Conservation (phyloP, 2,888 invertebrate species). For the Baronia brevicornis region DNA sequence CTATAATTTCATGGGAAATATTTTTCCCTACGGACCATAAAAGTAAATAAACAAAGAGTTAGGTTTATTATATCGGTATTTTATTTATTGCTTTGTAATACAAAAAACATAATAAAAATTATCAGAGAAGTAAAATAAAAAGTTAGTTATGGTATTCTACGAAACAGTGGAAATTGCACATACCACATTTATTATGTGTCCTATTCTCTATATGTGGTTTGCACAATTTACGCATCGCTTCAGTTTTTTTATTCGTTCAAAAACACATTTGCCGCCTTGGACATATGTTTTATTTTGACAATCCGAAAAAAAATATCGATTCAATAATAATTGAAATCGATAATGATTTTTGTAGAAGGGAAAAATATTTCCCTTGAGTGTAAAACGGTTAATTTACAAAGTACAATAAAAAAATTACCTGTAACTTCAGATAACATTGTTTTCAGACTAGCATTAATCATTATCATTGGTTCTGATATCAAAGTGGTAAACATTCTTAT, state of each 20-base stretch:
- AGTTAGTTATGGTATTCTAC: too few species aligned
- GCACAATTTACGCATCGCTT: too few species aligned
- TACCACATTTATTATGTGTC: too few species aligned
- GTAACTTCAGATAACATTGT: slow-evolving; percentile 46
- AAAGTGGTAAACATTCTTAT: slow-evolving; percentile 55
- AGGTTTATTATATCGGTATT: not conserved
- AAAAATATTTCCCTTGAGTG: not conserved
- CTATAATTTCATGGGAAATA: not conserved
- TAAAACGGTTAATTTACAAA: not conserved
- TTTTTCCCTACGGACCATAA: slow-evolving; percentile 1
- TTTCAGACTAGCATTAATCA: slow-evolving; percentile 47
- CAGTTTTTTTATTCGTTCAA: too few species aligned
- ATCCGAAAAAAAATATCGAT: too few species aligned
- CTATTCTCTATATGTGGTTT: too few species aligned
- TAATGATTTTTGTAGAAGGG: too few species aligned
- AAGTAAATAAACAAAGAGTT: too few species aligned
- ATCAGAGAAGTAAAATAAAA: not conserved
- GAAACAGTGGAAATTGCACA: too few species aligned
- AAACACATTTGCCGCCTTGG: too few species aligned
- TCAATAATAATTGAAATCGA: too few species aligned
- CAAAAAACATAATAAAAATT: slow-evolving; percentile 1
- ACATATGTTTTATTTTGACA: not conserved
- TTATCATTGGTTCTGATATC: slow-evolving; percentile 54
- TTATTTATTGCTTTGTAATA: not conserved
- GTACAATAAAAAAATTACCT: slow-evolving; percentile 32